Base-by-base conservation (phyloP, 2,113 vertebrate species). In the Spea bombifrons region DNA sequence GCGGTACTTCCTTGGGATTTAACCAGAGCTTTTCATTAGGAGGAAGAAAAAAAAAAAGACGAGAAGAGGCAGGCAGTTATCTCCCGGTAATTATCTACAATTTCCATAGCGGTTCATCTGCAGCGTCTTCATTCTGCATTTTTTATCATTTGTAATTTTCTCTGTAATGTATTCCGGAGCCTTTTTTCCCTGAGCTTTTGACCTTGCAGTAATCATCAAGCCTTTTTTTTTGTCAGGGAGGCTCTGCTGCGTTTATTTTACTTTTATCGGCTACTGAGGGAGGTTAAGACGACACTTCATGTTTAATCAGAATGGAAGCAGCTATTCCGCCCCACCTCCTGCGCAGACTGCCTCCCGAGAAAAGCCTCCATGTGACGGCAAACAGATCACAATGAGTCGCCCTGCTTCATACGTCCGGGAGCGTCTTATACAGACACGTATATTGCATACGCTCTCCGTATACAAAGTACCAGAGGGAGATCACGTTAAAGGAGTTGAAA, bases 21-120 rank as follows among this genome's bases (percentile, higher is more conserved):
- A 44, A 67, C 48, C 52, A 50, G 52, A 43, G 64, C n/a, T 66
- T 71, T 79, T 73, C 50, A 80, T 65, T 69, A 76, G 44, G 53
- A 52, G 8, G 15, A 59, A 13, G 10, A 13, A 10, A 3, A 10
- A 12, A 59, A 59, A 59, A 59, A 7, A 15, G 4, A 44, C 52
- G 12, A 9, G 3, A 7, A 4, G 17, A 15, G 4, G 66, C 52
- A 17, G 15, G 3, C 12, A 4, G 17, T 48, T 73, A 67, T 80
- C 77, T 79, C 52, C 52, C 17, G 9, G 5, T 73, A 80, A 80
- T 80, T 73, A 67, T 73, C 70, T 73, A 9, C 71, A 67, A 61
- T 73, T 66, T 73, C 43, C 77, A 64, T 66, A 57, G 48, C 4
- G 50, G 44, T 52, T 57, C 77, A 57, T 72, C 50, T 43, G 61